Evolutionary conservation across 1,140 invertebrate species (phyloP).

Genomic region (Panagrolaimus sp.): DNA sequence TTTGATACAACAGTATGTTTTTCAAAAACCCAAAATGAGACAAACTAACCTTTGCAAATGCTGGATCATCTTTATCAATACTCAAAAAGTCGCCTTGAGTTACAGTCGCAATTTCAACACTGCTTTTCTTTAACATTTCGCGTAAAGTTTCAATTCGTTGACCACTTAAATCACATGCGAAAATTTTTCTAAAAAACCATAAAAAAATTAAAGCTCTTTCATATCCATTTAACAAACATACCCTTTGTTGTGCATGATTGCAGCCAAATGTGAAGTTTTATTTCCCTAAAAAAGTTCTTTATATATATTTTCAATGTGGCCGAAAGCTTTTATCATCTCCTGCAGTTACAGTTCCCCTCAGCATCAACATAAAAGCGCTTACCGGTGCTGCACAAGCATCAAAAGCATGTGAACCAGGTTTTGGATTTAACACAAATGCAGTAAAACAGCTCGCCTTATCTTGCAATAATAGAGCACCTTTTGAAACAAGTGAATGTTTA

Average conservation of each 20-base stretch:
- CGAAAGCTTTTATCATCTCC: too few species aligned
- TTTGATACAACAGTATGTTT: conserved; percentile 59
- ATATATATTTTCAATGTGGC: too few species aligned
- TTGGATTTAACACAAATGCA: conserved; percentile 70
- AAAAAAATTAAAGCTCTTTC: not conserved
- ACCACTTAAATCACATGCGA: conserved; percentile 72
- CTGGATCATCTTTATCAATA: conserved; percentile 28
- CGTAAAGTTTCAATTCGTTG: conserved; percentile 67
- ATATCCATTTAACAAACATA: conserved; percentile 59
- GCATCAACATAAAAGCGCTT: too few species aligned
- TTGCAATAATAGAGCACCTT: conserved; percentile 74
- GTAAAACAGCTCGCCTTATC: conserved; percentile 88
- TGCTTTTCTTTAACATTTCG: conserved; percentile 63
- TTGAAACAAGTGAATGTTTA: conserved; percentile 66
- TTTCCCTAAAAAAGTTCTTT: conserved; percentile 69
- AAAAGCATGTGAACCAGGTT: conserved; percentile 66
- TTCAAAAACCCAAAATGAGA: not conserved
- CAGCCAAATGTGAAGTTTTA: conserved; percentile 83
- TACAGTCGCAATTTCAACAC: conserved; percentile 63
- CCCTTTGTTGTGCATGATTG: conserved; percentile 72
- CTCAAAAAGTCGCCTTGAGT: conserved; percentile 66
- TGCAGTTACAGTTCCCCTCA: too few species aligned
- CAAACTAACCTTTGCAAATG: conserved; percentile 36
- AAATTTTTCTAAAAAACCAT: conserved; percentile 65
- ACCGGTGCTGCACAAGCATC: conserved; percentile 86